These are phyloP conservation scores for Heliconius ismenius DNA, from an alignment of 2,888 invertebrate species.

Conservation along the genomic window DNA sequence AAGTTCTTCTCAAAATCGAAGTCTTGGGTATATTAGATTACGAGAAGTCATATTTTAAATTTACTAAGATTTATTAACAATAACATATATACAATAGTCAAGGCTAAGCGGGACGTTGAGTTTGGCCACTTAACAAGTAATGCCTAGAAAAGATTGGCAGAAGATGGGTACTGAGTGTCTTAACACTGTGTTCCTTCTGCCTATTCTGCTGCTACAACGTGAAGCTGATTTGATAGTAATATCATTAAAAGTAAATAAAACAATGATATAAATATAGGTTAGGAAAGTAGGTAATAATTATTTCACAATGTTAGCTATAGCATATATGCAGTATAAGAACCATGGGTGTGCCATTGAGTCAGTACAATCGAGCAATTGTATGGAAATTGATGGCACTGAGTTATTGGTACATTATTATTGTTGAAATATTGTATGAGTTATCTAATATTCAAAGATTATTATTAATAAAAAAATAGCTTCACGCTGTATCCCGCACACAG, in stretches of 20 bases:
- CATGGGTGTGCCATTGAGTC: conserved; percentile 20
- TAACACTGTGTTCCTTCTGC: no score
- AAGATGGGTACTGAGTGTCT: no score
- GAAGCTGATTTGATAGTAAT: background rate
- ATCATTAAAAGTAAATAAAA: background rate
- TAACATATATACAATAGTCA: no score
- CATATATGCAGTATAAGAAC: conserved; percentile 3
- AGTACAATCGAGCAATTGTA: conserved; percentile 36
- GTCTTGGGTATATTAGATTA: background rate
- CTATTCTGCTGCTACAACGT: no score
- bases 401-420: conserved; percentile 9
- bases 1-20: background rate
- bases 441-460: conserved; percentile 10
- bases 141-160: no score
- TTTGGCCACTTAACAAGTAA: no score
- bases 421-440: conserved; percentile 10
- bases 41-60: background rate
- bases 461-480: background rate
- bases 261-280: background rate
- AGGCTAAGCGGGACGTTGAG: no score
- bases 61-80: background rate
- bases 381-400: conserved; percentile 34
- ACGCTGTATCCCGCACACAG: no score
- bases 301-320: conserved; percentile 12
- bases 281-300: conserved; percentile 17